Evolutionary conservation across 2,888 invertebrate genomes (phyloP).

Genomic region (Drosophila neutralis): DNA sequence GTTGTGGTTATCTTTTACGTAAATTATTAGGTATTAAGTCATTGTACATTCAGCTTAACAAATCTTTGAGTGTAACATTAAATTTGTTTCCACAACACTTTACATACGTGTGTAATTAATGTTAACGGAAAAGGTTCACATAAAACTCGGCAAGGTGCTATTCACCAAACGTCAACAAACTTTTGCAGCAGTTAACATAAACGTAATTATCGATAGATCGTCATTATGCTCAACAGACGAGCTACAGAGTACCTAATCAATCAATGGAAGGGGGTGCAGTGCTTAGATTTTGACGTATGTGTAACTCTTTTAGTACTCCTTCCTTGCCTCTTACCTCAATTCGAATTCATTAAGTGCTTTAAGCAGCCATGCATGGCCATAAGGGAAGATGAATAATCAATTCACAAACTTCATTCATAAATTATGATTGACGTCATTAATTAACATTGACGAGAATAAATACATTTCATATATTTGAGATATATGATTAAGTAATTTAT

Average conservation of each 20-base stretch:
- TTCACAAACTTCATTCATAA: neutral
- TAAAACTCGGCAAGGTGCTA: neutral
- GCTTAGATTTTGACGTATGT: neutral
- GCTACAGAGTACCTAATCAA: neutral
- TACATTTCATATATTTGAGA: neutral
- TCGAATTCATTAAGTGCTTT: neutral
- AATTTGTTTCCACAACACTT: neutral
- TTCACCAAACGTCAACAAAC: neutral
- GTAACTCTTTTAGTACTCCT: neutral
- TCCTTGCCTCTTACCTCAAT: neutral
- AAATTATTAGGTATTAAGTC: neutral
- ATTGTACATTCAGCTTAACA: neutral
- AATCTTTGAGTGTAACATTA: neutral
- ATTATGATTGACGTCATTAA: neutral
- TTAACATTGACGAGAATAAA: neutral
- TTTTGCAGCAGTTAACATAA: neutral
- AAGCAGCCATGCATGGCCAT: neutral
- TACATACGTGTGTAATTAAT: neutral
- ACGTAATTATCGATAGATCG: neutral
- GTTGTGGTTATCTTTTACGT: conserved; percentile 2
- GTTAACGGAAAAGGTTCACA: neutral
- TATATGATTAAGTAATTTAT: neutral
- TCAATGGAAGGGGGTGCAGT: neutral
- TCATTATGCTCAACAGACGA: neutral
- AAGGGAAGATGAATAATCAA: neutral